These are phyloP conservation scores for Terrapene triunguis DNA, from an alignment of 2,113 vertebrate genomes.

Conservation along the genomic window DNA sequence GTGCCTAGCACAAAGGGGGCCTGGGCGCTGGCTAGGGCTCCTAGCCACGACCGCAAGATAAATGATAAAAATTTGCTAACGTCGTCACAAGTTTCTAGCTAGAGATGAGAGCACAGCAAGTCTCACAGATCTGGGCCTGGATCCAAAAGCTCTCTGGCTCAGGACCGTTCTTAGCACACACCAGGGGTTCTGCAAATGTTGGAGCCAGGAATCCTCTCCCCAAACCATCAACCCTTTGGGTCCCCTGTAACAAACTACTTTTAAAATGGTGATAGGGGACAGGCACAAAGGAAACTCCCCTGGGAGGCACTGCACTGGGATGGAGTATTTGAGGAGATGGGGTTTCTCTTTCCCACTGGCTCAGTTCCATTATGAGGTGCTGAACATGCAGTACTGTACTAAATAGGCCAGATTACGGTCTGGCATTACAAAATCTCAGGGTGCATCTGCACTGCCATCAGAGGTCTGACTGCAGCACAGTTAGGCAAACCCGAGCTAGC, in stretches of 20 bases:
- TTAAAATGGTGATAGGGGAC: background rate
- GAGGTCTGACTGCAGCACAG: background rate
- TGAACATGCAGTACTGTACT: fast-evolving
- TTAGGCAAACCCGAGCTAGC: background rate
- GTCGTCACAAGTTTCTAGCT: background rate
- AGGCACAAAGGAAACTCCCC: background rate
- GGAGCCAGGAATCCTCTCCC: background rate
- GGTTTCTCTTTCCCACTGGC: background rate
- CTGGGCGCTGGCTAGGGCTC: background rate
- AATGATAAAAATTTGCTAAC: background rate
- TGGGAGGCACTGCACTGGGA: background rate
- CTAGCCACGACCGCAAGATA: background rate
- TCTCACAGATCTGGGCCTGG: background rate
- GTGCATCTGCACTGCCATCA: background rate
- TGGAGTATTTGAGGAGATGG: background rate
- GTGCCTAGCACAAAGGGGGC: too few species aligned
- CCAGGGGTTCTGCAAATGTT: fast-evolving
- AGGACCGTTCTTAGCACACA: background rate
- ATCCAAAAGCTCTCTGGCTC: background rate
- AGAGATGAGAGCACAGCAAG: background rate
- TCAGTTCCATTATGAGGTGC: background rate
- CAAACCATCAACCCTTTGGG: background rate
- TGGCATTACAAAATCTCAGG: background rate
- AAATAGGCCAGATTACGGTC: background rate
- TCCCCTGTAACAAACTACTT: background rate